phyloP scores from a whole-genome alignment of 1,140 invertebrate genomes.

The Drosophila pandora region DNA sequence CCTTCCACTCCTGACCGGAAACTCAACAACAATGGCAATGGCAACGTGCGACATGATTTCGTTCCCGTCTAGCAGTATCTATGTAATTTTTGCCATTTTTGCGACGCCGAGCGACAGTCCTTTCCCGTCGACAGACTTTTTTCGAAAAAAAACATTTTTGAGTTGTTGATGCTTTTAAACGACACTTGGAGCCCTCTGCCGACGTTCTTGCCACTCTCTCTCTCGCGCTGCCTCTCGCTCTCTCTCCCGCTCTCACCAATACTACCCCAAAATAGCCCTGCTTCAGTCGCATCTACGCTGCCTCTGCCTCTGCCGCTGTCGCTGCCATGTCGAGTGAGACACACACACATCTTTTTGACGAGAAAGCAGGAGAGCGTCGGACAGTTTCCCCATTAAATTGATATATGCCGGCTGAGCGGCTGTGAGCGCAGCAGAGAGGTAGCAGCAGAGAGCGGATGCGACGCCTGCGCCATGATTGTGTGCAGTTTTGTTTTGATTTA shows the following conservation, averaged over 20 bases:
- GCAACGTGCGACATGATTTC: slow-evolving; percentile 80
- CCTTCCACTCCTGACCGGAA: slow-evolving; percentile 2
- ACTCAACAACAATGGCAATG: slow-evolving; percentile 54
- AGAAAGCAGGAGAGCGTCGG: slow-evolving; percentile 39
- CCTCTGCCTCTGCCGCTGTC: not conserved
- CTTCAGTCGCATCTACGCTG: not conserved
- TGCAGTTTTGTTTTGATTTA: slow-evolving; percentile 77
- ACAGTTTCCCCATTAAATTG: slow-evolving; percentile 72
- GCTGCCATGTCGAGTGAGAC: slow-evolving; percentile 80
- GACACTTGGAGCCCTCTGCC: slow-evolving; percentile 2
- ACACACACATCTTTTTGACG: slow-evolving; percentile 75
- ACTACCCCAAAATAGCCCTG: not conserved
- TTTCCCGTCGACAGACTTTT: slow-evolving; percentile 3
- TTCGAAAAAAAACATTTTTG: slow-evolving; percentile 3
- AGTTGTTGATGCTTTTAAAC: slow-evolving; percentile 6
- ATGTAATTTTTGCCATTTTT: slow-evolving; percentile 1
- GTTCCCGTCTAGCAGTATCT: slow-evolving; percentile 38
- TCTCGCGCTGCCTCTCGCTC: too few species aligned
- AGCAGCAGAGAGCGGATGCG: slow-evolving; percentile 27
- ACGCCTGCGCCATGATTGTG: slow-evolving; percentile 51
- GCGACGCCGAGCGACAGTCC: slow-evolving; percentile 1
- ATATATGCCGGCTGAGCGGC: slow-evolving; percentile 51
- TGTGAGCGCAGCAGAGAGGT: slow-evolving; percentile 16
- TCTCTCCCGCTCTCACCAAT: not conserved
- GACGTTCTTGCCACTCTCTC: not conserved